Percentiles rank a stretch among this genome's conserved stretches.
Evolutionary conservation across 2,113 vertebrate genomes (phyloP).

Genomic region (Caloenas nicobarica): DNA sequence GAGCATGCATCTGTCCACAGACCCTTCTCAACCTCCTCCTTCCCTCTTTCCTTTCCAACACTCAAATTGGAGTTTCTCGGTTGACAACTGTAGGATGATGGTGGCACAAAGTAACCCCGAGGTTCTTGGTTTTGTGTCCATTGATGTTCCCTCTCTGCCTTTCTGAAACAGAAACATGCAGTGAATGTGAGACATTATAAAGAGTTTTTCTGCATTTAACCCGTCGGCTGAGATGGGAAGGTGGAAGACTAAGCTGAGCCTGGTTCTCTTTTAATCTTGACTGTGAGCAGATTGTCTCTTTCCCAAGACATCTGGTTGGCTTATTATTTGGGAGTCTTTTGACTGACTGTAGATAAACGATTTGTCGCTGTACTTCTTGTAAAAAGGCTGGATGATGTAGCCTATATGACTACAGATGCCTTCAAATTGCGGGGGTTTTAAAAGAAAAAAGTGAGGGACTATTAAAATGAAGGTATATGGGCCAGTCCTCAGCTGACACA

Average conservation of each 20-base stretch:
- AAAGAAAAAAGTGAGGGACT: not conserved
- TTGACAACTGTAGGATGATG: not conserved
- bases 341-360: not conserved
- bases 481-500: not conserved
- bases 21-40: not conserved
- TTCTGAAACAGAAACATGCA: conserved; percentile 32
- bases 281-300: not conserved
- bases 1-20: not conserved
- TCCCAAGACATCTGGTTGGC: not conserved
- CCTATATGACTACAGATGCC: not conserved
- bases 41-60: not conserved
- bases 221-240: not conserved
- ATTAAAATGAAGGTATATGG: not conserved
- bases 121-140: not conserved
- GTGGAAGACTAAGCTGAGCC: not conserved
- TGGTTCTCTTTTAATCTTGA: not conserved
- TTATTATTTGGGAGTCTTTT: not conserved
- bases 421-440: not conserved
- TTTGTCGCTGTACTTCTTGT: not conserved
- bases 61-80: not conserved
- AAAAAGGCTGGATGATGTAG: not conserved
- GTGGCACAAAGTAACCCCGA: not conserved
- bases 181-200: not conserved
- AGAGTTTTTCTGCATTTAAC: not conserved
- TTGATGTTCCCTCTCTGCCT: not conserved